Evolutionary conservation across 1,140 invertebrate species (phyloP).

Genomic region (Phortica variegata): DNA sequence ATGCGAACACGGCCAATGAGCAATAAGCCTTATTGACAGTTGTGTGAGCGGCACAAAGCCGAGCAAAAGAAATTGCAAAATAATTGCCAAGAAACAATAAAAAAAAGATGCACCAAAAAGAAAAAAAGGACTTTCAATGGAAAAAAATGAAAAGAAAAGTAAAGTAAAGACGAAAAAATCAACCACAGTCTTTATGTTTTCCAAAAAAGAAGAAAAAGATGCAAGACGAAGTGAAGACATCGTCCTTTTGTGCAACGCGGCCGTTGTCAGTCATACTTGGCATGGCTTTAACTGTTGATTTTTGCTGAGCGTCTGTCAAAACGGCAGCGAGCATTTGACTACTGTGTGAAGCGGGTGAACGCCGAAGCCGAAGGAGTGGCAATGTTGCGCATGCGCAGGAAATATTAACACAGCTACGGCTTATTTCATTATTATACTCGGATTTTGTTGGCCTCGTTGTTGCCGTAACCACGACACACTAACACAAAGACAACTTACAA

Average conservation of each 20-base stretch:
- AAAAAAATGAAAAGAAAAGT: constrained; percentile 23
- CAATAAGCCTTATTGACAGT: constrained; percentile 36
- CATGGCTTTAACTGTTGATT: constrained; percentile 20
- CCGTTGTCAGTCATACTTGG: constrained; percentile 1
- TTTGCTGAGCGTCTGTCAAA: constrained; percentile 42
- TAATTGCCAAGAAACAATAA: constrained; percentile 30
- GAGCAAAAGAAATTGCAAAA: constrained; percentile 41
- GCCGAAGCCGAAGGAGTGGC: constrained; percentile 16
- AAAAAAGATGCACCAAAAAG: constrained; percentile 14
- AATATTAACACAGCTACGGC: constrained; percentile 30
- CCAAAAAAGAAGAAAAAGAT: neutral
- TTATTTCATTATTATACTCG: neutral
- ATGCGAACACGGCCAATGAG: constrained; percentile 50
- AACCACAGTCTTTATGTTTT: constrained; percentile 39
- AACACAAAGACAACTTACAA: too few relatives aligned
- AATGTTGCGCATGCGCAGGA: constrained; percentile 35
- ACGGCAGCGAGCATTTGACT: constrained; percentile 18
- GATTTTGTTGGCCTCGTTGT: too few relatives aligned
- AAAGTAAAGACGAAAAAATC: constrained; percentile 38
- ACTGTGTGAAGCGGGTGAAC: too few relatives aligned
- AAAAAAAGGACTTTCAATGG: too few relatives aligned
- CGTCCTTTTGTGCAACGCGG: constrained; percentile 7
- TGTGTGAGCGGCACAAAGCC: constrained; percentile 19
- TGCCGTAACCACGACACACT: too few relatives aligned
- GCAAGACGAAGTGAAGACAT: constrained; percentile 16